Base-by-base conservation (phyloP, 2,888 invertebrate genomes). In the Chromoteleia sp. region DNA sequence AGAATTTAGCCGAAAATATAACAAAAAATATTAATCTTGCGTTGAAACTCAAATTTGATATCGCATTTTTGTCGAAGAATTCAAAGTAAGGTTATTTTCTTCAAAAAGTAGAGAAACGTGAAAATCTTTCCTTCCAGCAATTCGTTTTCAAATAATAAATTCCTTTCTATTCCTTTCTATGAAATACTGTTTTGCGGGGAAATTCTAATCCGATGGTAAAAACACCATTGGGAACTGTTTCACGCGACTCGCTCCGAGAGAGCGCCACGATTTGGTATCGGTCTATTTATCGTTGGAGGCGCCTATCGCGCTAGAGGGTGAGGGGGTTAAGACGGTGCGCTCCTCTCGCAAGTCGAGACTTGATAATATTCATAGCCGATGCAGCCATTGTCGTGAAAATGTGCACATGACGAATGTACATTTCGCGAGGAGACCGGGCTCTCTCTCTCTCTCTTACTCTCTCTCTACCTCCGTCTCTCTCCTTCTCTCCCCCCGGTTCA, bases 371-470 rank as follows among this genome's bases (percentile, higher is more conserved):
- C 74, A 65, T 21, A 54, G 73, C 21, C 43, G 45, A 68, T 61
- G 59, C 59, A 73, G 67, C 61, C 61, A 67, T 68, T 68, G 52
- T 41, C 59, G 76, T 50, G 52, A 74, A 68, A 77, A 79, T 75
- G 75, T 63, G 39, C 63, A 59, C 75, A 75, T 79, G 77, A 81
- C 77, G 54, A 68, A 65, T 73, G 33, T 36, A 48, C 36, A 48
- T 79, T 63, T 63, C 59, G 39, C 56, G 50, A 25, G 15, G 52
- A 65, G 39, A 74, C 63, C 74, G 29, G 73, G 43, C 48, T 25
- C 21, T 54, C 29, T 73, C 59, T 19, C 39, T 39, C 50, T 50
- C 56, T 68, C 45, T 8, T 17, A 33, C 65, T 29, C 29, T 63
- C 63, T 3, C 15, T 17, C 36, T 36, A 33, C 39, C 61, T 17